Conservation (phyloP, 2,797 vertebrate genomes). For the Gila robusta region DNA sequence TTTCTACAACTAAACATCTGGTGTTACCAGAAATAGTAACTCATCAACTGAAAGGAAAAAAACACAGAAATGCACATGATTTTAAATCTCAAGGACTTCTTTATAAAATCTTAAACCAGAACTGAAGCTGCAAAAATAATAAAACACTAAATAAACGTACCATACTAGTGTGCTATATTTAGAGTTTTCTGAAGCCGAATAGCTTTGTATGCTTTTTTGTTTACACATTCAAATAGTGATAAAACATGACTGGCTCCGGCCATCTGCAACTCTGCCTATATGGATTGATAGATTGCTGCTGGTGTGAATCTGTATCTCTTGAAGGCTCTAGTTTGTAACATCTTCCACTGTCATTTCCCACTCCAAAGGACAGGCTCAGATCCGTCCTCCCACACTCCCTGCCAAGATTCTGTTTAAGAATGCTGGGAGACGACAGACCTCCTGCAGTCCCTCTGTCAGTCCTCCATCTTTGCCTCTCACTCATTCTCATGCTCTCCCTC, state of each 20-base stretch:
- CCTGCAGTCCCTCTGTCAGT: slow-evolving; percentile 46
- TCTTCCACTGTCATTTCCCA: slow-evolving; percentile 44
- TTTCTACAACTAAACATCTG: slow-evolving; percentile 14
- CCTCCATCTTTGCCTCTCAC: slow-evolving; percentile 16
- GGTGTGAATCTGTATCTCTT: slow-evolving; percentile 51
- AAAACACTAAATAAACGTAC: neutral
- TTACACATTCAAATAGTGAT: neutral
- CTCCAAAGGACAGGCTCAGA: slow-evolving; percentile 47
- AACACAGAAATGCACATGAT: neutral
- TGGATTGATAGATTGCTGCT: slow-evolving; percentile 18
- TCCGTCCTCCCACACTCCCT: slow-evolving; percentile 61
- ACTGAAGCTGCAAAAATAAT: neutral
- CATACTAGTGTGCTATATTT: neutral
- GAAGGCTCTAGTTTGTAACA: slow-evolving; percentile 34
- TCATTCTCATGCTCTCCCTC: slow-evolving; percentile 27
- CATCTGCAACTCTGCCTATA: neutral
- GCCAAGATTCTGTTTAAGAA: slow-evolving; percentile 62
- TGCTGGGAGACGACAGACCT: slow-evolving; percentile 52
- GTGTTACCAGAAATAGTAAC: slow-evolving; percentile 21
- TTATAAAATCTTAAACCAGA: neutral
- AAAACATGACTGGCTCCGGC: neutral
- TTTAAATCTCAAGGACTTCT: neutral
- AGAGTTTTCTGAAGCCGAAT: neutral
- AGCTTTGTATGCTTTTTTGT: slow-evolving; percentile 1
- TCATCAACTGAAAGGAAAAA: neutral